Percentiles rank a stretch among this genome's conserved stretches.
Evolutionary conservation across 2,888 invertebrate species (phyloP).

Genomic region (Parnassius apollo): DNA sequence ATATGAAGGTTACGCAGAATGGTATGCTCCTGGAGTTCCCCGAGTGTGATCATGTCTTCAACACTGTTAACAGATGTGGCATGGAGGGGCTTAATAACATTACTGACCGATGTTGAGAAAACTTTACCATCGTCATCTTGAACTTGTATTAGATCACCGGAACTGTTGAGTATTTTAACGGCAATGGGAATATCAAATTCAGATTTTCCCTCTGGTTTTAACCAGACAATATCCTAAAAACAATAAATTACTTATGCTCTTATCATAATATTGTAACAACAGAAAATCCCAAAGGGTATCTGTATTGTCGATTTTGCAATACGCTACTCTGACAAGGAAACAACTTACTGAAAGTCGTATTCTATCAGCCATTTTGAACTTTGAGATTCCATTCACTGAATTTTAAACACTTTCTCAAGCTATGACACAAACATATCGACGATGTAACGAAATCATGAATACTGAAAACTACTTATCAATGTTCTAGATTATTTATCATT

Average conservation of each 20-base stretch:
- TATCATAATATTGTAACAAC: not conserved
- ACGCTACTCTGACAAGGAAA: not conserved
- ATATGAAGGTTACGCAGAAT: slow-evolving; percentile 94
- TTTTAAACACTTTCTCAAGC: slow-evolving; percentile 35
- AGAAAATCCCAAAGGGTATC: not conserved
- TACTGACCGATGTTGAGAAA: slow-evolving; percentile 78
- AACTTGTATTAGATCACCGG: slow-evolving; percentile 88
- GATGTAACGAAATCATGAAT: slow-evolving; percentile 42
- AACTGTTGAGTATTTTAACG: slow-evolving; percentile 89
- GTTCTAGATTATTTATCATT: slow-evolving; percentile 57
- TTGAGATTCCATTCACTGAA: slow-evolving; percentile 58
- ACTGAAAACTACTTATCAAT: slow-evolving; percentile 61
- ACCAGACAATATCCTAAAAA: slow-evolving; percentile 91
- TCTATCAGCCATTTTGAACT: slow-evolving; percentile 58
- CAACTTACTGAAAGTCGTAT: slow-evolving; percentile 64
- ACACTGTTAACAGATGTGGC: slow-evolving; percentile 90
- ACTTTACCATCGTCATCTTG: slow-evolving; percentile 92
- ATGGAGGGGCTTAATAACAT: slow-evolving; percentile 87
- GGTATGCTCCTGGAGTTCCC: slow-evolving; percentile 96
- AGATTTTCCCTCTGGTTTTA: slow-evolving; percentile 85
- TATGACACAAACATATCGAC: slow-evolving; percentile 42
- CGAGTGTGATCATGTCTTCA: slow-evolving; percentile 97
- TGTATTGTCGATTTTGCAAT: not conserved
- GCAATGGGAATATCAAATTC: slow-evolving; percentile 94
- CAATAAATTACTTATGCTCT: not conserved